Evolutionary conservation across 2,797 vertebrate species (phyloP), one percentile per base, ranked within the genome.

Genomic region (Pipistrellus pipistrellus): DNA sequence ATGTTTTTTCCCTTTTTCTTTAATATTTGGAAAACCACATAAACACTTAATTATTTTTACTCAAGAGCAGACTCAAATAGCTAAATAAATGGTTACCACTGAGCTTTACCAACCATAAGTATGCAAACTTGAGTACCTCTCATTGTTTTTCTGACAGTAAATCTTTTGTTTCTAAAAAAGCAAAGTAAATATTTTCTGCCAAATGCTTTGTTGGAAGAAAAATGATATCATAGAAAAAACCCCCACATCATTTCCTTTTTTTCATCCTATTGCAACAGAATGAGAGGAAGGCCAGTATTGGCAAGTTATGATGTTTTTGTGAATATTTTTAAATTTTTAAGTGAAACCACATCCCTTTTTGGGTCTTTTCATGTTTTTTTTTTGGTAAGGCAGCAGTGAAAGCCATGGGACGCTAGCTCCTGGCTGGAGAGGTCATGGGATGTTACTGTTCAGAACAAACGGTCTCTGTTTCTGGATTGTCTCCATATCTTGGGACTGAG

Each of bases 321-420:
- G 96, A 96, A 90, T 96, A 93, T 94, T 96, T 96, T 92, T 87
- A 91, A 96, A 32, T 84, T 93, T 93, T 83, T 85, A 85, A 87
- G 93, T 96, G 91, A 96, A 96, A 92, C 51, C 9, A 1, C 73
- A 96, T 95, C 94, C 51, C 48, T 75, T 68, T 94, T 94, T 92
- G 46, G 73, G 85, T 83, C 88, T 88, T 91, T 82, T 92, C 44
- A 46, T 72, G 41, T 90, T 93, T 76, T 88, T 48, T 48, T 48
- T 88, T 94, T 88, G 68, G 85, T 91, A 85, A 90, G 93, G 71
- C 85, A 96, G 48, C 86, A 80, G 55, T 44, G 41, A 51, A 91
- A 77, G 88, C 81, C 35, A 1, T 80, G 55, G 72, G 86, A 64
- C 2, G 6, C 32, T 72, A 35, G 69, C 55, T 93, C 38, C 68